Conservation (phyloP, 1,140 invertebrate genomes). For the Phortica variegata region DNA sequence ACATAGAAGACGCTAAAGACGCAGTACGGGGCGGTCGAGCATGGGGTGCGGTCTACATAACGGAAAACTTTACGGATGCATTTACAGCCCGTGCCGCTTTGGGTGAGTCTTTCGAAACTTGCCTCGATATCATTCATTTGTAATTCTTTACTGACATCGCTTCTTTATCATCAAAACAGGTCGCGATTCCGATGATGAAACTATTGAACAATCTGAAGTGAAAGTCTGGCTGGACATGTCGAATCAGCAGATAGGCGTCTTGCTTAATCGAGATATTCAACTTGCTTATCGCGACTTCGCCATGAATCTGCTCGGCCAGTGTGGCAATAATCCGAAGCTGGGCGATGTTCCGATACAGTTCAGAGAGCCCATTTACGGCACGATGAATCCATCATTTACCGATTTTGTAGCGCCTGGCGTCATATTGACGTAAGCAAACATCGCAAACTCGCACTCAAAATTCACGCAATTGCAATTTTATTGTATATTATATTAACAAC, state of each 20-base stretch:
- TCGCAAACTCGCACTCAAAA: too few relatives aligned
- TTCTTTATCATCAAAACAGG: conserved; percentile 61
- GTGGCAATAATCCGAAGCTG: conserved; percentile 75
- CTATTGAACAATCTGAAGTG: conserved; percentile 79
- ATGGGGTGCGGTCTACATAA: conserved; percentile 85
- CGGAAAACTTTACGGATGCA: conserved; percentile 81
- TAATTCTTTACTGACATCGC: conserved; percentile 14
- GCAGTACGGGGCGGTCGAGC: conserved; percentile 73
- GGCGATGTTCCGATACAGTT: conserved; percentile 82
- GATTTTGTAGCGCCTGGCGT: conserved; percentile 95
- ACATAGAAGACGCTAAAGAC: conserved; percentile 66
- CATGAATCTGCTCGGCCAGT: conserved; percentile 69
- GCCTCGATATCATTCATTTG: too few relatives aligned
- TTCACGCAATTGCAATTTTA: not conserved
- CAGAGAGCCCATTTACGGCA: conserved; percentile 84
- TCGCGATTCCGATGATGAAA: conserved; percentile 70
- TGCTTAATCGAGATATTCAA: conserved; percentile 77
- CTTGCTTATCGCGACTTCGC: conserved; percentile 78
- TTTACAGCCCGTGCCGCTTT: conserved; percentile 71
- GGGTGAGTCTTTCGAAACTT: conserved; percentile 58
- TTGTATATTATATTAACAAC: conserved; percentile 1
- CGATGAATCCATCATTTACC: conserved; percentile 83
- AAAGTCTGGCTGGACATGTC: conserved; percentile 88
- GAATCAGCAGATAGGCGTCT: conserved; percentile 87
- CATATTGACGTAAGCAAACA: conserved; percentile 77